Evolutionary conservation across 2,113 vertebrate genomes (phyloP).

Genomic region (Acanthisitta chloris): DNA sequence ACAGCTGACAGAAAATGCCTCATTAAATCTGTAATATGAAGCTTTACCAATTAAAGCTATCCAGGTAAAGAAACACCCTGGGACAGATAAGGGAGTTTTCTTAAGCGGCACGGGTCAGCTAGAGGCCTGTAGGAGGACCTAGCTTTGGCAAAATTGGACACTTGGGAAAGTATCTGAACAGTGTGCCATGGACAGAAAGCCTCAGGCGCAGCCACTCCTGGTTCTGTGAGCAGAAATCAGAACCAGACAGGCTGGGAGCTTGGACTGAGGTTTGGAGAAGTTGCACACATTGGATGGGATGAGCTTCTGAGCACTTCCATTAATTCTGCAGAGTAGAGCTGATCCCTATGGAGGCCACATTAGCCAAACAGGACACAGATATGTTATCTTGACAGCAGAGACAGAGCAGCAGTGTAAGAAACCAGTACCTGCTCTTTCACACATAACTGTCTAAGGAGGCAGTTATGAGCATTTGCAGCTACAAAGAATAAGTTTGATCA

Average conservation of each 20-base stretch:
- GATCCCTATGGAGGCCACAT: background rate
- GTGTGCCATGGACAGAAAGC: rapidly evolving
- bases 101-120: background rate
- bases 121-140: background rate
- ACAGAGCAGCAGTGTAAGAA: background rate
- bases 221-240: background rate
- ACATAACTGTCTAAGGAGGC: background rate
- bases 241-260: background rate
- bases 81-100: background rate
- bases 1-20: background rate
- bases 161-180: background rate
- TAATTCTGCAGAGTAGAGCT: background rate
- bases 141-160: background rate
- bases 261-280: background rate
- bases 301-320: background rate
- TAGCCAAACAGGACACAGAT: background rate
- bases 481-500: background rate
- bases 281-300: background rate
- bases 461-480: background rate
- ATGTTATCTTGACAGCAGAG: background rate
- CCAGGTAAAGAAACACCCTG: background rate
- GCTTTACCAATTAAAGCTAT: background rate
- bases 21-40: background rate
- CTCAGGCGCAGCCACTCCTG: no score
- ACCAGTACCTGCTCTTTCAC: background rate